phyloP scores from a whole-genome alignment of 2,888 invertebrate genomes.

The Siphlonurus alternatus region DNA sequence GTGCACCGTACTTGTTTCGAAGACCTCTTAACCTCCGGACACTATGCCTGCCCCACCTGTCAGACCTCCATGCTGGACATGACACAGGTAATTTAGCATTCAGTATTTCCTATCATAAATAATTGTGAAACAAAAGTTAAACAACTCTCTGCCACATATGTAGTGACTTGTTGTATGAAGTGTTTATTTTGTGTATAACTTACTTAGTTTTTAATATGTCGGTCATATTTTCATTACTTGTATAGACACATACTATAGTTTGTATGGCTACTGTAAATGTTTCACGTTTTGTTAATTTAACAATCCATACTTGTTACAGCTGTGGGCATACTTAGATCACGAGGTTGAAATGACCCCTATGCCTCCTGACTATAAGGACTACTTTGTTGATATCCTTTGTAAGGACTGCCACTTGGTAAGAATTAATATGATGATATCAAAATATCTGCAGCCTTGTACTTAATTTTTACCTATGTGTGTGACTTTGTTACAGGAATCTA shows the following conservation, averaged over 20 bases:
- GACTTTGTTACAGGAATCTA: conserved; percentile 44
- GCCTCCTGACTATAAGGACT: conserved; percentile 67
- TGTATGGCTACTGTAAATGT: too few relatives aligned
- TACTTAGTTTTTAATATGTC: too few relatives aligned
- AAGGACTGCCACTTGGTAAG: conserved; percentile 80
- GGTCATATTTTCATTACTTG: too few relatives aligned
- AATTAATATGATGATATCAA: too few relatives aligned
- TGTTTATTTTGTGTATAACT: too few relatives aligned
- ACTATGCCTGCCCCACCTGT: conserved; percentile 79
- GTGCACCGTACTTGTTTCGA: conserved; percentile 74
- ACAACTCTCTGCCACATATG: background rate
- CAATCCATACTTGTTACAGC: too few relatives aligned
- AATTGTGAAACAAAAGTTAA: background rate
- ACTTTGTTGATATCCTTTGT: conserved; percentile 67
- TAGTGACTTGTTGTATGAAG: background rate
- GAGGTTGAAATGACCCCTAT: conserved; percentile 69
- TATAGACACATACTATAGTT: too few relatives aligned
- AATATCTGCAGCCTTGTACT: too few relatives aligned
- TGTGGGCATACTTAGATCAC: conserved; percentile 67
- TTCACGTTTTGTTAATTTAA: too few relatives aligned
- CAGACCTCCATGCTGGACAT: conserved; percentile 78
- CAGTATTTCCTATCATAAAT: background rate
- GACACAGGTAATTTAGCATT: conserved; percentile 37
- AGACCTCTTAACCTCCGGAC: conserved; percentile 54
- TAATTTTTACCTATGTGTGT: conserved; percentile 10